Evolutionary conservation across 2,797 vertebrate species (phyloP), one percentile per base, ranked within the genome.

Genomic region (Nyctalus aviator): DNA sequence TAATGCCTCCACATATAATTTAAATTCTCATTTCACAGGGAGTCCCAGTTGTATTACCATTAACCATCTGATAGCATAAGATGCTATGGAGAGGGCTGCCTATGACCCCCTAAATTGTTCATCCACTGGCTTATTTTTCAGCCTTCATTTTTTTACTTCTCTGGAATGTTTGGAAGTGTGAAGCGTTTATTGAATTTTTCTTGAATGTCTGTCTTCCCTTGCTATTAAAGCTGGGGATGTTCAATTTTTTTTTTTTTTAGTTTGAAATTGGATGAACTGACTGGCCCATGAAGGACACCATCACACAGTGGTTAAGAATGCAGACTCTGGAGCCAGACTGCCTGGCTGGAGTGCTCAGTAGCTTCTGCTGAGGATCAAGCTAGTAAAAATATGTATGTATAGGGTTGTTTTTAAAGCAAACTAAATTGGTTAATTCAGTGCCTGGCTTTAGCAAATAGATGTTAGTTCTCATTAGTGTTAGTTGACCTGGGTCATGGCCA

Each of bases 221-320:
- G 46, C 71, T 57, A 72, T 92, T 89, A 62, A 81, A 81, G 50
- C 46, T 90, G 32, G n/a, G 44, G 32, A 78, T 57, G 71, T 66
- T 41, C 6, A 87, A 48, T 32, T 71, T 71, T 55, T 37, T 78
- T 30, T 92, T 55, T 21, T 55, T 18, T 20, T 27, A 37, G 5
- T 69, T 93, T 87, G 30, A 41, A 55, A 73, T 17, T 15, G n/a
- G 8, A 48, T 68, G 69, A 72, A 75, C 59, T 48, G 21, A 8
- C 6, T 11, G 44, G 3, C 17, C 35, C 3, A 8, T 4, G 44
- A 90, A 50, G 3, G 6, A 2, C 0, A 30, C 2, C 6, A 2
- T 48, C n/a, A 25, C 1, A 0, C 12, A 13, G 5, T 32, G 59
- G 68, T 55, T 32, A 21, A 71, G 53, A 64, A 64, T 15, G 21